Conservation (phyloP, 2,888 invertebrate species). For the Priocnemis perturbator region DNA sequence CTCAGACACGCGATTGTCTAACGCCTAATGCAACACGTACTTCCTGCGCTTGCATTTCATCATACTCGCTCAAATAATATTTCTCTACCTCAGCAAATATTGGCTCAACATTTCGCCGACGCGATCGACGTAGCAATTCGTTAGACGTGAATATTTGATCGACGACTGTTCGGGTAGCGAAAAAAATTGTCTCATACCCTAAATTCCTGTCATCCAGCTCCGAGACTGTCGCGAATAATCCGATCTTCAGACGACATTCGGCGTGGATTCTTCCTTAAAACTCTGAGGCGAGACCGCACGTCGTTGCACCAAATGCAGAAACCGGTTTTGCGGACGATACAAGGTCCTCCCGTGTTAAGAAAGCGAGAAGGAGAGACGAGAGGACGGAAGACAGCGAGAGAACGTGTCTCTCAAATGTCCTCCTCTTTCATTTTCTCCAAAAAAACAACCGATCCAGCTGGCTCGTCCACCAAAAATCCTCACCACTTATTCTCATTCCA, state of each 20-base stretch:
- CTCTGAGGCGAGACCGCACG: constrained; percentile 32
- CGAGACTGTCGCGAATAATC: not conserved
- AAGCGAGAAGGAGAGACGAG: not conserved
- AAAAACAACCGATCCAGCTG: not conserved
- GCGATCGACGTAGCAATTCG: too few relatives aligned
- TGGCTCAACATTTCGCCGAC: too few relatives aligned
- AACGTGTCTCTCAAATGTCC: constrained; percentile 12
- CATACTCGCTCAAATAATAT: too few relatives aligned
- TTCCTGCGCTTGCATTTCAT: too few relatives aligned
- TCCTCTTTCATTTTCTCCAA: constrained; percentile 8
- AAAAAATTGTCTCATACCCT: not conserved
- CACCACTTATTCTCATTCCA: too few relatives aligned
- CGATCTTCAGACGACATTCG: constrained; percentile 9
- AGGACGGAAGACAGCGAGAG: not conserved
- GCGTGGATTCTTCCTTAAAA: constrained; percentile 33
- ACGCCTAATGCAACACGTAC: too few relatives aligned
- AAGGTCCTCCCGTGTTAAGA: constrained; percentile 22
- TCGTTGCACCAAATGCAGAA: constrained; percentile 58
- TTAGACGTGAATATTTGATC: too few relatives aligned
- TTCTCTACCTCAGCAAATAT: too few relatives aligned
- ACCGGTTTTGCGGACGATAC: constrained; percentile 56
- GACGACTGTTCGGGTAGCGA: too few relatives aligned
- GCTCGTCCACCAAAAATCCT: too few relatives aligned
- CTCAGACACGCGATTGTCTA: too few relatives aligned
- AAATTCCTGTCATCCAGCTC: constrained; percentile 1